These are phyloP conservation scores for Tokudaia tokunoshimensis DNA, from an alignment of 2,797 vertebrate genomes.

Conservation along the genomic window DNA sequence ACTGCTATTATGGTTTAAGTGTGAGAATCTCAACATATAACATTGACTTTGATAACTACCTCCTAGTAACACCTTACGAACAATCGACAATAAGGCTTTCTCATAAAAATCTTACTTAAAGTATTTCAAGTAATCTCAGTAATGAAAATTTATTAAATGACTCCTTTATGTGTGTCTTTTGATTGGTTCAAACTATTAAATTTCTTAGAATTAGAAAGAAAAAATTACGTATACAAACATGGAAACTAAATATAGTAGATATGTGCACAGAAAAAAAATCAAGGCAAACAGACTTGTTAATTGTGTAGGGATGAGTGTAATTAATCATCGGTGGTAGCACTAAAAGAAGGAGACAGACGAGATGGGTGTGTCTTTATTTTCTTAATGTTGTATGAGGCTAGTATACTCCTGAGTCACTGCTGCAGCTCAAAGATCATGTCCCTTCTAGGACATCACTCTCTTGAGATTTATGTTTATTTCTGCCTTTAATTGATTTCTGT, in stretches of 20 bases:
- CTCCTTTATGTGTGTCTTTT: neutral
- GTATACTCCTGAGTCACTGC: neutral
- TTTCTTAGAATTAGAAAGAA: neutral
- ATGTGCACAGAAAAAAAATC: neutral
- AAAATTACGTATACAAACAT: neutral
- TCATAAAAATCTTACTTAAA: neutral
- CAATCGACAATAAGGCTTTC: neutral
- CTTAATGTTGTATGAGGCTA: neutral
- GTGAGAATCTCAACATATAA: neutral
- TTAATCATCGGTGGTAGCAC: neutral
- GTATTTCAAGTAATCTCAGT: neutral
- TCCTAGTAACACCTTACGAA: neutral
- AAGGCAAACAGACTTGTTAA: neutral
- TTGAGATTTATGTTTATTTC: constrained; percentile 40
- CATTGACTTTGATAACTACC: neutral
- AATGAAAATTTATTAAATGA: neutral
- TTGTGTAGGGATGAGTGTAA: neutral
- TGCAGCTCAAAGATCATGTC: neutral
- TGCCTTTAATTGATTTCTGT: neutral
- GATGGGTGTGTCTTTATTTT: neutral
- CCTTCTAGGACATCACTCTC: neutral
- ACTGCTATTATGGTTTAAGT: neutral
- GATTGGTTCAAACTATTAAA: neutral
- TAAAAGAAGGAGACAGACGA: neutral
- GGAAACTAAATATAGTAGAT: neutral